Conservation (phyloP, 2,888 invertebrate species). For the Drosophila helvetica region DNA sequence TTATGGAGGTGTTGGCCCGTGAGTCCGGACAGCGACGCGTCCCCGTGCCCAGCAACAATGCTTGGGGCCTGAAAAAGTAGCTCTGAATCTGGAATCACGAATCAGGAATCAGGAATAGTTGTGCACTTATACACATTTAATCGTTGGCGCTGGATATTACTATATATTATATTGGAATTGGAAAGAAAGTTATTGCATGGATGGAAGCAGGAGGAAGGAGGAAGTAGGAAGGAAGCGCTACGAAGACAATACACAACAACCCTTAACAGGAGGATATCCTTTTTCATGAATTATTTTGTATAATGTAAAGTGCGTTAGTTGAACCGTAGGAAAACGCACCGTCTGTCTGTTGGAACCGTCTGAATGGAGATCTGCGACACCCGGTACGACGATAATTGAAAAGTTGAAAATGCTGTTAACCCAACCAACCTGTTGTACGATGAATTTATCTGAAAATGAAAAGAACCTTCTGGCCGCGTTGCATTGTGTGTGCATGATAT, state of each 20-base stretch:
- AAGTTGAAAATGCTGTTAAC: constrained; percentile 53
- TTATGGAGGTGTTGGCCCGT: constrained; percentile 92
- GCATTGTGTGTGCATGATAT: too few relatives aligned
- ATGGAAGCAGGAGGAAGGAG: constrained; percentile 1
- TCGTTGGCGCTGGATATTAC: constrained; percentile 16
- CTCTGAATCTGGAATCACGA: neutral
- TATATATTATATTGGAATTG: constrained; percentile 1
- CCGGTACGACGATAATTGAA: constrained; percentile 1
- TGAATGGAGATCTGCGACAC: constrained; percentile 17
- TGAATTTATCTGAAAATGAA: constrained; percentile 60
- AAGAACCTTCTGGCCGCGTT: too few relatives aligned
- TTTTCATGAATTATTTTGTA: constrained; percentile 37
- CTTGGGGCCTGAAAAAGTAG: constrained; percentile 82
- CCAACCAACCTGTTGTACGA: constrained; percentile 66
- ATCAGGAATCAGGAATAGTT: constrained; percentile 3
- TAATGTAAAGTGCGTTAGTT: constrained; percentile 32
- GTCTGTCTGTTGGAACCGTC: constrained; percentile 33
- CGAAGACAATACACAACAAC: constrained; percentile 39
- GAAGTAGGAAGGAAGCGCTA: constrained; percentile 9
- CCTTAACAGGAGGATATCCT: constrained; percentile 11
- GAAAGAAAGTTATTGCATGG: neutral
- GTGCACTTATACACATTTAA: constrained; percentile 6
- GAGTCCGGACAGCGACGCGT: constrained; percentile 91
- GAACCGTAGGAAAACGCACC: constrained; percentile 26
- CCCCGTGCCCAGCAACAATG: constrained; percentile 88